phyloP scores from a whole-genome alignment of 1,140 invertebrate species.

The Drosophila ananassae region DNA sequence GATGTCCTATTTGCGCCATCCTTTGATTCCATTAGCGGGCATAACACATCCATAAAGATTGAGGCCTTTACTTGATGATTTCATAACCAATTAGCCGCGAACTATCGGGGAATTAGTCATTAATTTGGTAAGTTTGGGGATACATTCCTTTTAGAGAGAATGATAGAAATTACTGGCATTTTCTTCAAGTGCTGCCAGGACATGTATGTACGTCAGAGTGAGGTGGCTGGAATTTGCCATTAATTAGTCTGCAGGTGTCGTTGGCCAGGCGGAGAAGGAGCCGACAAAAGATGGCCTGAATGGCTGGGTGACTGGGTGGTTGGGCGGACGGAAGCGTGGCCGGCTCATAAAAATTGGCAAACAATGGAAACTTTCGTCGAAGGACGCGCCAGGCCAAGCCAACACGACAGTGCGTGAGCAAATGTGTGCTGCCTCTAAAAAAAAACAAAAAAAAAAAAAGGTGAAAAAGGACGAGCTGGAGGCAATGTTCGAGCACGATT shows the following conservation, averaged over 20 bases:
- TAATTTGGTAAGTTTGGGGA: neutral
- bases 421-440: slow-evolving; percentile 17
- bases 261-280: slow-evolving; percentile 21
- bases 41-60: neutral
- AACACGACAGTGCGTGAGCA: slow-evolving; percentile 63
- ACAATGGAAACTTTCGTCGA: slow-evolving; percentile 71
- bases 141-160: too few relatives aligned
- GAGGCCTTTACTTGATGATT: slow-evolving; percentile 16
- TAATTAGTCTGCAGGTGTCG: slow-evolving; percentile 74
- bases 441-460: neutral
- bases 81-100: slow-evolving; percentile 10
- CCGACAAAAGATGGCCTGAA: slow-evolving; percentile 22
- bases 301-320: slow-evolving; percentile 25
- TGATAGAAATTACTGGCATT: too few relatives aligned
- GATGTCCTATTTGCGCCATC: neutral
- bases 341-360: slow-evolving; percentile 76
- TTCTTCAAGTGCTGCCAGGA: neutral
- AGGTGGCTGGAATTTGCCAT: slow-evolving; percentile 62
- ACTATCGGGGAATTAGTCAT: neutral
- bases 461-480: neutral
- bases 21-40: slow-evolving; percentile 31
- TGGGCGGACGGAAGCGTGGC: slow-evolving; percentile 33
- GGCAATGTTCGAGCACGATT: slow-evolving; percentile 54
- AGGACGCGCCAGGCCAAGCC: slow-evolving; percentile 43
- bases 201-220: slow-evolving; percentile 16